Evolutionary conservation across 1,140 invertebrate species (phyloP), one percentile per base, ranked within the genome.

Genomic region (Caligus rogercresseyi): DNA sequence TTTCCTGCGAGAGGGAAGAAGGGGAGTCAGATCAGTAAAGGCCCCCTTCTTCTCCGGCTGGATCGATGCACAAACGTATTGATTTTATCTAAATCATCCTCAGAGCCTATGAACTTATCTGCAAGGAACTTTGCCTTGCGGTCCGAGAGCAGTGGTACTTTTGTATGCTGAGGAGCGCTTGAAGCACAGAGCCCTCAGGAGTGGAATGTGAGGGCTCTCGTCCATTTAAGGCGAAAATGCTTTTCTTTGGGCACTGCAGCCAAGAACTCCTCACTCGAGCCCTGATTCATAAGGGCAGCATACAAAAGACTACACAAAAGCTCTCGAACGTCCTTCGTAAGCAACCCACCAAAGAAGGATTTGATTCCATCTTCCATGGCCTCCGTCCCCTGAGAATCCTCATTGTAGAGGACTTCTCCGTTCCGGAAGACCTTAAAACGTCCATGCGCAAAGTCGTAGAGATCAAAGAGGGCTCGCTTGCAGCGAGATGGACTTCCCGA

Each of bases 371-470:
- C 26, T n/a, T 60, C 57, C 2, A 60, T 31, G 2, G 1, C n/a
- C 16, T 2, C 18, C 51, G 57, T 14, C 3, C 18, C 21, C 11
- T 25, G 16, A 25, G 26, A 25, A 25, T 67, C 52, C 14, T 66
- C 69, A 4, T 61, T 69, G 60, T 67, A 69, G 24, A 68, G 53
- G 1, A 66, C 59, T 14, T 57, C 16, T 11, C 64, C 56, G 57
- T 69, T 63, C 14, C 57, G 19, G 54, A 69, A 69, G 2, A 69
- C 59, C 20, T 69, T 65, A 23, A 69, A 68, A 57, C 69, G 68
- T 53, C 70, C 70, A 52, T 70, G 69, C 1, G 69, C 67, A 43
- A 58, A 66, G 19, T 66, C 23, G 11, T 69, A 54, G 1, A 69
- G 56, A 53, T 61, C 59, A 4, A 52, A 54, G 0, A 69, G 19